phyloP scores from a whole-genome alignment of 2,113 vertebrate species.

The Ochotona princeps region DNA sequence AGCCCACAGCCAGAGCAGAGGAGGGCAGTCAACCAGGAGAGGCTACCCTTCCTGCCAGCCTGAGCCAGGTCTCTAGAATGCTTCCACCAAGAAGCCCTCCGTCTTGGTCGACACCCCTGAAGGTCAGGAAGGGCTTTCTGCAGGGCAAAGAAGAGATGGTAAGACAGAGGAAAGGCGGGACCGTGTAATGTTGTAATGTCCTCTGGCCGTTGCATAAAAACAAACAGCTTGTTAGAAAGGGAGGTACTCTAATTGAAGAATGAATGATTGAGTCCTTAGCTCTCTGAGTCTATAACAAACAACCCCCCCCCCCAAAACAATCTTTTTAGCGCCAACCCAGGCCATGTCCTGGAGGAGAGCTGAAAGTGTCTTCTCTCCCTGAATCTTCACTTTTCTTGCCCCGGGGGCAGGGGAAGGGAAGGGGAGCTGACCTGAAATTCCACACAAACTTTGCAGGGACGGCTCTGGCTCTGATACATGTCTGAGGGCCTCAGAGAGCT shows the following conservation, averaged over 20 bases:
- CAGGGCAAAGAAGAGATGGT: not conserved
- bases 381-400: conserved; percentile 21
- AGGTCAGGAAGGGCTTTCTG: not conserved
- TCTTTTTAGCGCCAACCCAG: conserved; percentile 68
- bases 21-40: not conserved
- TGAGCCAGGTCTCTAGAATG: not conserved
- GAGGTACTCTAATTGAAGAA: conserved; percentile 33
- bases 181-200: not conserved
- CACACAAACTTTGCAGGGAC: not conserved
- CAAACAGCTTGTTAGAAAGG: conserved; percentile 56
- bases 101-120: not conserved
- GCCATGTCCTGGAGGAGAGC: not conserved
- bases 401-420: not conserved
- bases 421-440: not conserved
- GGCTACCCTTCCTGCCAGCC: not conserved
- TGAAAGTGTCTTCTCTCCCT: conserved; percentile 10
- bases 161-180: not conserved
- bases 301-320: conserved; percentile 30
- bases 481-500: not conserved
- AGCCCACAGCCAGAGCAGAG: not conserved
- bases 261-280: conserved; percentile 23
- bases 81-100: conserved; percentile 3
- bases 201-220: conserved; percentile 5
- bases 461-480: not conserved
- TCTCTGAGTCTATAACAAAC: conserved; percentile 69